These are phyloP conservation scores for Philhelius pedissequus DNA, from an alignment of 2,888 invertebrate species.

Conservation along the genomic window DNA sequence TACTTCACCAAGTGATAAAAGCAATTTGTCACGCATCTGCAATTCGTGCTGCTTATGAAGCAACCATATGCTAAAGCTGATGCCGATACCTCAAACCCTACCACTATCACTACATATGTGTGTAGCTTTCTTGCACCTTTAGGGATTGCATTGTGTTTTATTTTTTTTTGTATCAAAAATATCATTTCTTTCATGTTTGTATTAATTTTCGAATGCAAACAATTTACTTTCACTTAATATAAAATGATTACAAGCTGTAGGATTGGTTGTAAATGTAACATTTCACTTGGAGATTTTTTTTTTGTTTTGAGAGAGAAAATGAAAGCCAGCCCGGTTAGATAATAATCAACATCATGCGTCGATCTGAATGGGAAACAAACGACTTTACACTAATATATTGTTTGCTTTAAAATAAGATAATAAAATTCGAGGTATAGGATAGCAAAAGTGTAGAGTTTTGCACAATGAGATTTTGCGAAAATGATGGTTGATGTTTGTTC, in stretches of 20 bases:
- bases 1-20: not conserved
- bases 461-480: not conserved
- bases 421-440: slow-evolving; percentile 16
- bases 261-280: slow-evolving; percentile 49
- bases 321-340: slow-evolving; percentile 51
- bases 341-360: slow-evolving; percentile 39
- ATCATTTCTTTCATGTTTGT: slow-evolving; percentile 9
- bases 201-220: slow-evolving; percentile 36
- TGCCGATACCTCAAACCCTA: not conserved
- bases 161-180: not conserved
- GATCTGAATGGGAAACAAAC: slow-evolving; percentile 43
- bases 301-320: slow-evolving; percentile 3
- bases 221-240: slow-evolving; percentile 63
- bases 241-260: slow-evolving; percentile 30
- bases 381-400: slow-evolving; percentile 38
- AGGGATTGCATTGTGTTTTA: not conserved
- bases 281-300: slow-evolving; percentile 41
- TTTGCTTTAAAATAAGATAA: not conserved
- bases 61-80: not conserved
- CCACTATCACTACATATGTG: too few species aligned
- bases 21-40: slow-evolving; percentile 50
- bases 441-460: not conserved
- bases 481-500: not conserved
- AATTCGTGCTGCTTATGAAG: slow-evolving; percentile 22
- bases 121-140: not conserved